Conservation (phyloP, 2,797 vertebrate species). For the Poecile montanus region DNA sequence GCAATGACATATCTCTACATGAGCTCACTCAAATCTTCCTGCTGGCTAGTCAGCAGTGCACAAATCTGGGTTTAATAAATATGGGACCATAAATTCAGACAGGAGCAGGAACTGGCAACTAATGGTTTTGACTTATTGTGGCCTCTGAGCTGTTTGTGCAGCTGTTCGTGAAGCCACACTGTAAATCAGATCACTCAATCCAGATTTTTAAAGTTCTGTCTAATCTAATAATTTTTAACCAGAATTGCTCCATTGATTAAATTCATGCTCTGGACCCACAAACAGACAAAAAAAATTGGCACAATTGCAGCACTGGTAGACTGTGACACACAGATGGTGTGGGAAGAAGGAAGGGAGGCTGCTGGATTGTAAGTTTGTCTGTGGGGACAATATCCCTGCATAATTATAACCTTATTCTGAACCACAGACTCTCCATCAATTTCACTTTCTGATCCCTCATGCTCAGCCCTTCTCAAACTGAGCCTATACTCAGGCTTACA, state of each 20-base stretch:
- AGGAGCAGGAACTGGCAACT: not conserved
- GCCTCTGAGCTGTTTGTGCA: slow-evolving; percentile 15
- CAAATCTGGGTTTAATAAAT: slow-evolving; percentile 46
- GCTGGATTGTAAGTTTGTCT: not conserved
- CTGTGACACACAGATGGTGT: not conserved
- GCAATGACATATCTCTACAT: not conserved
- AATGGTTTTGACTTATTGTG: slow-evolving; percentile 14
- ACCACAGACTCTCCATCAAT: not conserved
- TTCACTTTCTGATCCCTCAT: not conserved
- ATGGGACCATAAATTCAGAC: not conserved
- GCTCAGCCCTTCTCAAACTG: not conserved
- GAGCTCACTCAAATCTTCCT: slow-evolving; percentile 23
- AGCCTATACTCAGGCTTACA: not conserved
- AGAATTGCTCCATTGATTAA: not conserved
- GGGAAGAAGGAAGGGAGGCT: not conserved
- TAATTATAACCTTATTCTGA: not conserved
- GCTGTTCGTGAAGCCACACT: not conserved
- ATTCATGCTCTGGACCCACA: not conserved
- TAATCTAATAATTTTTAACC: not conserved
- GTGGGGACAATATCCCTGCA: not conserved
- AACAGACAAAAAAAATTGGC: too few species aligned
- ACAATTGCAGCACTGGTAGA: not conserved
- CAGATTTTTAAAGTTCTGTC: not conserved
- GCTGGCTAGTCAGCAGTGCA: not conserved
- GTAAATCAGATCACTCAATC: not conserved